phyloP scores from a whole-genome alignment of 2,113 vertebrate species.

The Gadus macrocephalus region DNA sequence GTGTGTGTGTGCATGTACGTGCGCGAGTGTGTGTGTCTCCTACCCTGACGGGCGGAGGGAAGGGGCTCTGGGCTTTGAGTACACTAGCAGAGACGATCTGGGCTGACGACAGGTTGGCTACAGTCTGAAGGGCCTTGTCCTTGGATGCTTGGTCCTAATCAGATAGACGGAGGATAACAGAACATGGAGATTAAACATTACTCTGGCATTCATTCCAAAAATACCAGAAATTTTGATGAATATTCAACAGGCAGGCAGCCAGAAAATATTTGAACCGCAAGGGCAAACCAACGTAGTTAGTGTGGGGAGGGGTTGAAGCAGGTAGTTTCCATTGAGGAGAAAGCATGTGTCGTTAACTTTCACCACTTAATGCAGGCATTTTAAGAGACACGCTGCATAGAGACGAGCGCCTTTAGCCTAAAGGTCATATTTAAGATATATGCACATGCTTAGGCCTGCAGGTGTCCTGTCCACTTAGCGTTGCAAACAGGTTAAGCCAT shows the following conservation, averaged over 20 bases:
- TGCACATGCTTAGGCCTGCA: too few relatives aligned
- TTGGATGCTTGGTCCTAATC: slow-evolving; percentile 92
- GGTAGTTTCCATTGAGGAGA: too few relatives aligned
- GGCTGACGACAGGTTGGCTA: slow-evolving; percentile 93
- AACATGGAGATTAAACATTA: neutral
- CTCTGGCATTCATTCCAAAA: too few relatives aligned
- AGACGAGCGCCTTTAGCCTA: too few relatives aligned
- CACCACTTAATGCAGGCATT: too few relatives aligned
- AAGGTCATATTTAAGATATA: too few relatives aligned
- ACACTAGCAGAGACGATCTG: slow-evolving; percentile 93
- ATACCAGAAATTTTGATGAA: neutral
- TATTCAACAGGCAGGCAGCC: slow-evolving; percentile 6
- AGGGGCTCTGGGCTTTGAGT: slow-evolving; percentile 88
- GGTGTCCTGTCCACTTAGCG: too few relatives aligned
- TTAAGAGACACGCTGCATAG: too few relatives aligned
- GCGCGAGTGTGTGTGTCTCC: slow-evolving; percentile 43
- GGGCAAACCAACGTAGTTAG: too few relatives aligned
- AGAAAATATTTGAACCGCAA: slow-evolving; percentile 7
- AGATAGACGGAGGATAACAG: neutral
- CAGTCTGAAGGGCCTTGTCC: slow-evolving; percentile 95
- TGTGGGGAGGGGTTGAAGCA: neutral
- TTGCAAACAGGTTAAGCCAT: too few relatives aligned
- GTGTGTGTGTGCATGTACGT: slow-evolving; percentile 6
- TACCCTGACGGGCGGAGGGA: slow-evolving; percentile 87
- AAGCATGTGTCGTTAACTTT: too few relatives aligned